Evolutionary conservation across 2,888 invertebrate genomes (phyloP), one percentile per base, ranked within the genome.

Genomic region (Apamea monoglypha): DNA sequence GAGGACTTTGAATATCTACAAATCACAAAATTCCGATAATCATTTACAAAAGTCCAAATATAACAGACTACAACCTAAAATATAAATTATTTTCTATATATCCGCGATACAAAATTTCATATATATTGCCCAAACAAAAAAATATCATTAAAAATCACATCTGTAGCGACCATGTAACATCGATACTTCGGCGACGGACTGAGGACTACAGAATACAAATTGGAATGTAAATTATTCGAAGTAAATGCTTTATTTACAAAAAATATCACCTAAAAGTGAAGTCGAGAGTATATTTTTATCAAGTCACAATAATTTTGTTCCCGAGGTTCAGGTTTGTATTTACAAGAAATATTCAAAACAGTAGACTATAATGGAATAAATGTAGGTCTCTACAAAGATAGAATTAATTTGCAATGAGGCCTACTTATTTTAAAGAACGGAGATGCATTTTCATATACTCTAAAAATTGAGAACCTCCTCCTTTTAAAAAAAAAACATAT

Each of bases 151-250:
- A 84, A 76, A 80, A 66, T 74, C 74, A 84, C 59, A 18, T 56
- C 86, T 91, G 88, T 90, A 91, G 87, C 78, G 76, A 79, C 61
- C 70, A 61, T 47, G 36, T 84, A 25, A 83, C n/a, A 84, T 80
- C 75, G 59, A 84, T 76, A 84, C 79, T 87, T 79, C 85, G 84
- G 91, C 85, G 86, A 91, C 88, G 92, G 93, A 95, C 93, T 94
- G 94, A 94, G 93, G 92, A 87, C 83, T 90, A 92, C 80, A 89
- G 88, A 84, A 89, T 93, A 94, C 82, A 92, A 91, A 93, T 89
- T 95, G 96, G 96, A 96, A 96, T 96, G 96, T 96, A 92, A 83
- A 88, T 86, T 90, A 92, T 91, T 92, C 88, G 87, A 94, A 92
- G 90, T 95, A 96, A 95, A 95, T 95, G 95, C 95, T 92, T 90